Evolutionary conservation across 92 coral and sea anemone genomes (phyloP).

Genomic region (Palythoa heliodiscus): DNA sequence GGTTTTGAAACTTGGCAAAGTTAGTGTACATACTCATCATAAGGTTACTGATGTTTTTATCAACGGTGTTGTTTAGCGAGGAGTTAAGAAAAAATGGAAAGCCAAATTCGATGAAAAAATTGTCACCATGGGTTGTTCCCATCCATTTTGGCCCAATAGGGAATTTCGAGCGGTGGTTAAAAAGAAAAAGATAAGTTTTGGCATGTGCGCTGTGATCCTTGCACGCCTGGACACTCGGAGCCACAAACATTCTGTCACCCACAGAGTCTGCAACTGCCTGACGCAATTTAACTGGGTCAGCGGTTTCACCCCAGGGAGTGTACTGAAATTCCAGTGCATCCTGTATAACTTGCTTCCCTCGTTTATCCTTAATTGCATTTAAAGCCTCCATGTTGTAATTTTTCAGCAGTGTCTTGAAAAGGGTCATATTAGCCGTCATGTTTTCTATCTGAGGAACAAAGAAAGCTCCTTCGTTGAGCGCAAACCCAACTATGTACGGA

Average conservation of each 20-base stretch:
- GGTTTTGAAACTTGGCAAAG: too few species aligned
- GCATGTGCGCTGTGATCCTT: neutral
- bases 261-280: neutral
- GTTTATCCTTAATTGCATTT: neutral
- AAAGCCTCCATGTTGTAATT: neutral
- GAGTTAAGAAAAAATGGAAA: too few species aligned
- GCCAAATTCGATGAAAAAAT: too few species aligned
- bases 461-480: neutral
- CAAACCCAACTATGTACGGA: neutral
- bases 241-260: neutral
- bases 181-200: neutral
- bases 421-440: neutral
- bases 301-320: neutral
- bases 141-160: neutral
- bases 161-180: neutral
- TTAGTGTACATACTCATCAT: too few species aligned
- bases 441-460: neutral
- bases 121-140: neutral
- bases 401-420: neutral
- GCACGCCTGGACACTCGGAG: neutral
- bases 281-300: neutral
- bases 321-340: slow-evolving; percentile 5
- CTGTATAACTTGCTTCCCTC: neutral
- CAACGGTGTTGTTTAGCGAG: too few species aligned
- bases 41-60: too few species aligned